These are phyloP conservation scores for Chironomus riparius DNA, from an alignment of 2,888 invertebrate species.

Conservation along the genomic window DNA sequence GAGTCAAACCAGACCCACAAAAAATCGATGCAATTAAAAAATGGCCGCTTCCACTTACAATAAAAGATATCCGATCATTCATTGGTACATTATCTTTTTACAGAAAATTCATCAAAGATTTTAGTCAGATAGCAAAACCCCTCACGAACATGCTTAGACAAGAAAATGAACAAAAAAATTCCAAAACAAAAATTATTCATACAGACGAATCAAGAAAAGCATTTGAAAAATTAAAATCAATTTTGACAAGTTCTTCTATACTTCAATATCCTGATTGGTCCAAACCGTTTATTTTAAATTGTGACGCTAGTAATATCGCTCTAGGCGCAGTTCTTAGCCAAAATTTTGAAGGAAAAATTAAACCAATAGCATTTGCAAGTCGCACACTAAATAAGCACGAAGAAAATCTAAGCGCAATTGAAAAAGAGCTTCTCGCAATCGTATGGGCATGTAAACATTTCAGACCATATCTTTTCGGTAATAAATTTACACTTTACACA, in stretches of 20 bases:
- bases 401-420: too few species aligned
- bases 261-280: slow-evolving; percentile 33
- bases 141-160: slow-evolving; percentile 28
- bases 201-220: slow-evolving; percentile 17
- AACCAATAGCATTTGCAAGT: slow-evolving; percentile 33
- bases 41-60: slow-evolving; percentile 29
- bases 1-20: slow-evolving; percentile 31
- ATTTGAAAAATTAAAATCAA: slow-evolving; percentile 25
- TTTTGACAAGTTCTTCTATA: slow-evolving; percentile 27
- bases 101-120: slow-evolving; percentile 31
- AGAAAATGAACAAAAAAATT: background rate
- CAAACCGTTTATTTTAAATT: slow-evolving; percentile 33
- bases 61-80: slow-evolving; percentile 29
- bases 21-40: slow-evolving; percentile 31
- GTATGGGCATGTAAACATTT: slow-evolving; percentile 32
- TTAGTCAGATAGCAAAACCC: slow-evolving; percentile 30
- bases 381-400: slow-evolving; percentile 33
- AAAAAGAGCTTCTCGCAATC: slow-evolving; percentile 33
- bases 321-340: slow-evolving; percentile 32
- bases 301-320: slow-evolving; percentile 32
- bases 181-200: background rate
- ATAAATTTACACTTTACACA: slow-evolving; percentile 33
- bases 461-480: slow-evolving; percentile 33
- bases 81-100: slow-evolving; percentile 31
- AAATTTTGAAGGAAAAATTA: slow-evolving; percentile 30